phyloP scores from a whole-genome alignment of 2,888 invertebrate genomes.

The Phaonia tiefii region DNA sequence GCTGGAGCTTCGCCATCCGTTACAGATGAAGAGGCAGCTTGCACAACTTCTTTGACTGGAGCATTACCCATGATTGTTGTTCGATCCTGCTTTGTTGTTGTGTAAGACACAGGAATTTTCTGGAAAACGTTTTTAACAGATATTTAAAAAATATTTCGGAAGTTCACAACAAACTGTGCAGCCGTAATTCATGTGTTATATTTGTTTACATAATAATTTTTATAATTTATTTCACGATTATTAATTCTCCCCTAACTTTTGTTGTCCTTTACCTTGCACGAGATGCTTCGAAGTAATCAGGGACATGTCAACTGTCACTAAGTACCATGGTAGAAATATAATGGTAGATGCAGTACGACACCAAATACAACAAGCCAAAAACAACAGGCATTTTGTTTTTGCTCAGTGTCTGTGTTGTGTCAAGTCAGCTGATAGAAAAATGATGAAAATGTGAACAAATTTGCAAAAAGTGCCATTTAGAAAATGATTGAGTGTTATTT shows the following conservation, averaged over 20 bases:
- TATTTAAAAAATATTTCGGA: background rate
- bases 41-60: slow-evolving; percentile 81
- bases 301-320: no score
- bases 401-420: no score
- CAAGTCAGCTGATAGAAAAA: no score
- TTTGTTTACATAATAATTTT: slow-evolving; percentile 27
- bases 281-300: no score
- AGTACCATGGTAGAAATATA: no score
- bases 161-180: background rate
- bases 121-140: slow-evolving; percentile 23
- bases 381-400: no score
- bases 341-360: no score
- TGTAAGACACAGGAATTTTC: slow-evolving; percentile 43
- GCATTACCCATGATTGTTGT: slow-evolving; percentile 82
- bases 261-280: slow-evolving; percentile 29
- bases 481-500: no score
- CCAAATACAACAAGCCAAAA: no score
- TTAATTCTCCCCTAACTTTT: slow-evolving; percentile 14
- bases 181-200: background rate
- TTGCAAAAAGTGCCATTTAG: no score
- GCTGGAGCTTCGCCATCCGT: slow-evolving; percentile 78
- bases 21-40: slow-evolving; percentile 74
- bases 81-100: slow-evolving; percentile 49
- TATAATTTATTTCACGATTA: slow-evolving; percentile 45
- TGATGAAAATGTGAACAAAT: no score